Percentiles rank a stretch among this genome's conserved stretches.
Conservation (phyloP, 2,113 vertebrate species). For the Theristicus caerulescens region DNA sequence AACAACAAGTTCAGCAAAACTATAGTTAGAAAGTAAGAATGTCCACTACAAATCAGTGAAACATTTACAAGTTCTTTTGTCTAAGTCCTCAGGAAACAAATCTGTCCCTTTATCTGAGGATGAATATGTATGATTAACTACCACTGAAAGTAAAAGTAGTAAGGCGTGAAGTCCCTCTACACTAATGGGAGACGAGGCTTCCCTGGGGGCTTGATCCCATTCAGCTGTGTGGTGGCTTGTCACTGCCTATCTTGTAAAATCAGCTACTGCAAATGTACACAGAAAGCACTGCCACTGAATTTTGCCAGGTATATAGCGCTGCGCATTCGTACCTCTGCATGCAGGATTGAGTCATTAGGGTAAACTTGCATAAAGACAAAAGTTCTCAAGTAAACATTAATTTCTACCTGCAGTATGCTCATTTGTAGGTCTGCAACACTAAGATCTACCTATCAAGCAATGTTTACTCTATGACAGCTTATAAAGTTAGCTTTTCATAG, state of each 20-base stretch:
- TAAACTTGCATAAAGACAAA: not conserved
- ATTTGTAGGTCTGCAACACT: not conserved
- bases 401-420: not conserved
- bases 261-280: not conserved
- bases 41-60: not conserved
- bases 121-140: not conserved
- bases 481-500: not conserved
- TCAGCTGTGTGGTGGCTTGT: not conserved
- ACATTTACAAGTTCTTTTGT: not conserved
- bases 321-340: rapidly evolving
- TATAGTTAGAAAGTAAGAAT: not conserved
- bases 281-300: not conserved
- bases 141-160: not conserved
- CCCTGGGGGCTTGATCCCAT: not conserved
- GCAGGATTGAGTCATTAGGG: not conserved
- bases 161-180: rapidly evolving
- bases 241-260: not conserved
- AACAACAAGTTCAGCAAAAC: not conserved
- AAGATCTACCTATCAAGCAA: not conserved
- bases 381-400: not conserved
- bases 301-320: not conserved
- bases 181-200: not conserved
- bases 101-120: not conserved
- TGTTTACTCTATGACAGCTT: not conserved
- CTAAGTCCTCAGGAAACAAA: not conserved